phyloP scores from a whole-genome alignment of 2,797 vertebrate genomes.

The Babyrousa celebensis region DNA sequence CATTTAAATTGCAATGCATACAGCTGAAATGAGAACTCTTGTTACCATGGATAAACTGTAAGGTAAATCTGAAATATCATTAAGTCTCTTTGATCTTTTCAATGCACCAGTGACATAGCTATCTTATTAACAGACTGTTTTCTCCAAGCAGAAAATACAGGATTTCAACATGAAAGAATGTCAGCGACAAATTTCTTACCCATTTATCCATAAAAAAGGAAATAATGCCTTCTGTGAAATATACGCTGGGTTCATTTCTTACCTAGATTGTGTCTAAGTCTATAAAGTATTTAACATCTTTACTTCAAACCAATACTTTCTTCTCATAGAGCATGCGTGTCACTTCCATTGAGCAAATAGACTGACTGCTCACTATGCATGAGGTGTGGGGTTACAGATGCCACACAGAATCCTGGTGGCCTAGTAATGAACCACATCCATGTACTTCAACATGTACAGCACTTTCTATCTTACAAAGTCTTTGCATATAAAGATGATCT shows the following conservation, averaged over 20 bases:
- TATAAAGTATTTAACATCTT: background rate
- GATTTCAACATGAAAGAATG: background rate
- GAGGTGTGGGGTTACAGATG: background rate
- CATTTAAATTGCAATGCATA: background rate
- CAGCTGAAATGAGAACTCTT: background rate
- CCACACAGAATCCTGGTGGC: background rate
- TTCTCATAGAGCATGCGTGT: background rate
- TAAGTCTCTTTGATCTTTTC: slow-evolving; percentile 50
- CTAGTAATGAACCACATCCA: background rate
- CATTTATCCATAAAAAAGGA: background rate
- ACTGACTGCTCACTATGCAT: background rate
- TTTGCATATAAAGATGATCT: background rate
- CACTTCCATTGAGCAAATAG: background rate
- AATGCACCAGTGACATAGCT: background rate
- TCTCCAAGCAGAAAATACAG: background rate
- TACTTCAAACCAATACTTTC: background rate
- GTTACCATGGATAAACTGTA: slow-evolving; percentile 7
- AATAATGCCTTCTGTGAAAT: background rate
- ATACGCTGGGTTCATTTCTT: background rate
- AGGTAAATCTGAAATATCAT: slow-evolving; percentile 26
- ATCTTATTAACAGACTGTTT: slow-evolving; percentile 10
- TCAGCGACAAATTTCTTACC: background rate
- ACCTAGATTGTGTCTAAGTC: background rate
- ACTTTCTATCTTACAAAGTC: background rate
- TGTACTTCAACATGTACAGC: too few relatives aligned